Conservation (phyloP, 2,888 invertebrate genomes). For the Ctena decussata region DNA sequence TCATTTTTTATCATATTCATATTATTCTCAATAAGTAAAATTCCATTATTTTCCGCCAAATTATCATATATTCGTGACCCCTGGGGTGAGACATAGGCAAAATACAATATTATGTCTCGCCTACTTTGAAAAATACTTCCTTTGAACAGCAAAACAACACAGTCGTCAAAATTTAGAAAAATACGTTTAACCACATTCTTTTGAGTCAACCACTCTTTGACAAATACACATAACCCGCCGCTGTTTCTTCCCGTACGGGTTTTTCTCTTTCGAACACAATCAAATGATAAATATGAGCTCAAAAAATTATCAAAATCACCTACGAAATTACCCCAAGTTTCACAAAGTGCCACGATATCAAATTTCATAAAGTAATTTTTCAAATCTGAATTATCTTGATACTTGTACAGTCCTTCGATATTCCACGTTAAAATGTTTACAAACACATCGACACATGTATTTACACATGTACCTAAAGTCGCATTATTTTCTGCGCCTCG, state of each 20-base stretch:
- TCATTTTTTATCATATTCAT: too few relatives aligned
- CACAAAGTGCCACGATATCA: not conserved
- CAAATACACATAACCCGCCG: slow-evolving; percentile 5
- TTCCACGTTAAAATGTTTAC: slow-evolving; percentile 2
- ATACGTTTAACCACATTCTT: too few relatives aligned
- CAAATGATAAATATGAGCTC: slow-evolving; percentile 4
- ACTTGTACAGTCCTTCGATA: slow-evolving; percentile 4
- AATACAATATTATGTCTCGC: too few relatives aligned
- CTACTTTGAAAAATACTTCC: too few relatives aligned
- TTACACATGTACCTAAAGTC: not conserved
- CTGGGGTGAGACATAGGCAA: too few relatives aligned
- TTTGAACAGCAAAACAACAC: too few relatives aligned
- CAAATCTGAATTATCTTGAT: not conserved
- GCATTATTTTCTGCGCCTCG: not conserved
- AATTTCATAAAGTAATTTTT: not conserved
- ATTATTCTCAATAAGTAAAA: too few relatives aligned
- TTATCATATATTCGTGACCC: too few relatives aligned
- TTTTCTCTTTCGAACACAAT: not conserved
- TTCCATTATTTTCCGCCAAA: too few relatives aligned
- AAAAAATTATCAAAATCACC: slow-evolving; percentile 17
- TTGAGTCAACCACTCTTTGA: too few relatives aligned
- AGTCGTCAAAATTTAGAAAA: too few relatives aligned
- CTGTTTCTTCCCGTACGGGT: not conserved
- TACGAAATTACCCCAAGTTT: too few relatives aligned
- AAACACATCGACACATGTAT: not conserved